These are phyloP conservation scores for Cirrhinus molitorella DNA, from an alignment of 2,797 vertebrate species.

Conservation along the genomic window DNA sequence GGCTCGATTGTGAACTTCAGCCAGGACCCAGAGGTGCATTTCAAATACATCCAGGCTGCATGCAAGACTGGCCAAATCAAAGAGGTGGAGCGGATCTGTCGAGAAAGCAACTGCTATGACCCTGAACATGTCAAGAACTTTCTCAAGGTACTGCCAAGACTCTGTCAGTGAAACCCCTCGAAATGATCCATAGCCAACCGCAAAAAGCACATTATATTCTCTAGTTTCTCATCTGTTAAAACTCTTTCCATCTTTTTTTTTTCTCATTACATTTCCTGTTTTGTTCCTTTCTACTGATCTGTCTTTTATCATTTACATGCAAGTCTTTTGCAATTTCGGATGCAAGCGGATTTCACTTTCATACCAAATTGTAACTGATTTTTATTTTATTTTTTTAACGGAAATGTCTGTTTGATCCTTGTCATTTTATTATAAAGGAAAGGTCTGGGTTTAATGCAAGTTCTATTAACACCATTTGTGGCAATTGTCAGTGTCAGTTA, in stretches of 20 bases:
- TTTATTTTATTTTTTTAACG: background rate
- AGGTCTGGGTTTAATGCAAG: background rate
- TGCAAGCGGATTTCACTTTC: background rate
- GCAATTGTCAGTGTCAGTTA: background rate
- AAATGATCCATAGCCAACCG: conserved; percentile 21
- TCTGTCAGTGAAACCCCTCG: background rate
- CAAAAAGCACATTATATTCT: conserved; percentile 41
- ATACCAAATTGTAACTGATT: background rate
- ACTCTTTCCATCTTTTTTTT: conserved; percentile 7
- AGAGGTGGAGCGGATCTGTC: conserved; percentile 98
- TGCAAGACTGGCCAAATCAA: conserved; percentile 99
- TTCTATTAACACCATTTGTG: background rate
- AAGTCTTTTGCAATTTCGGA: background rate
- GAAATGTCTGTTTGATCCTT: background rate
- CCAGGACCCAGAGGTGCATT: conserved; percentile 98
- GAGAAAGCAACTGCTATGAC: conserved; percentile 98
- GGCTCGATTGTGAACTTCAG: conserved; percentile 99
- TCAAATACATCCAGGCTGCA: conserved; percentile 98
- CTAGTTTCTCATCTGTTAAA: conserved; percentile 24
- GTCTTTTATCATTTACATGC: conserved; percentile 13
- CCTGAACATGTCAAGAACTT: conserved; percentile 98
- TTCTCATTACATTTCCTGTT: conserved; percentile 31
- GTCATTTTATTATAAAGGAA: background rate
- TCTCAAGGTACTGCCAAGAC: conserved; percentile 86
- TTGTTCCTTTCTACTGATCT: conserved; percentile 9